Percentiles rank a stretch among this genome's conserved stretches.
These are phyloP conservation scores for Lepilemur septentrionalis DNA, from an alignment of 2,797 vertebrate genomes.

Conservation along the genomic window DNA sequence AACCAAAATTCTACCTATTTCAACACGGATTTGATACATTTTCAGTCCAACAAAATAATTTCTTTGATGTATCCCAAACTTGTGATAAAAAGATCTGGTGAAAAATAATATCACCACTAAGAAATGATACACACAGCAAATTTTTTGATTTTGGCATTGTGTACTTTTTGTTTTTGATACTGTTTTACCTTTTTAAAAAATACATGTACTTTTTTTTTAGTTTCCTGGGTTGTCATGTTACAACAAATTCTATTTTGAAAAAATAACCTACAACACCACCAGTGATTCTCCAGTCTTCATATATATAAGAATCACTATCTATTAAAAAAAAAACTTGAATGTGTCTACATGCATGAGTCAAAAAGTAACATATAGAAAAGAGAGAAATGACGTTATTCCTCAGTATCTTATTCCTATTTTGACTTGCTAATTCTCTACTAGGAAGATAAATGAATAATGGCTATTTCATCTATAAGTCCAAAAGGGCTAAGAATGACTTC, in stretches of 20 bases:
- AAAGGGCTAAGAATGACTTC: constrained; percentile 25
- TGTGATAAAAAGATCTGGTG: neutral
- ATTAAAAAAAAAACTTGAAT: neutral
- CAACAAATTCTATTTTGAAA: neutral
- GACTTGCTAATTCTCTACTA: neutral
- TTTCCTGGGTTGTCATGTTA: neutral
- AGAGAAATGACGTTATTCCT: neutral
- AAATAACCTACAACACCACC: neutral
- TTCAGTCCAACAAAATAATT: neutral
- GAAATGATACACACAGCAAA: neutral
- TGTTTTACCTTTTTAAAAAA: neutral
- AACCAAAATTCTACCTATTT: neutral
- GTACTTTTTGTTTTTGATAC: neutral
- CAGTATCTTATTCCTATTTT: neutral
- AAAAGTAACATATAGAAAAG: neutral
- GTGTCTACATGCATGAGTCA: neutral
- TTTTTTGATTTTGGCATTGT: neutral
- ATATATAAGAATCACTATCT: neutral
- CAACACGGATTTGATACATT: neutral
- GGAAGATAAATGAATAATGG: neutral
- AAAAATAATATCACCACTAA: neutral
- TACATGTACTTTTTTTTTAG: neutral
- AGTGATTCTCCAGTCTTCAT: neutral
- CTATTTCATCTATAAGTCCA: neutral
- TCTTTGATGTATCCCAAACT: neutral